Base-by-base conservation (phyloP, 2,113 vertebrate species). In the Bucco capensis region DNA sequence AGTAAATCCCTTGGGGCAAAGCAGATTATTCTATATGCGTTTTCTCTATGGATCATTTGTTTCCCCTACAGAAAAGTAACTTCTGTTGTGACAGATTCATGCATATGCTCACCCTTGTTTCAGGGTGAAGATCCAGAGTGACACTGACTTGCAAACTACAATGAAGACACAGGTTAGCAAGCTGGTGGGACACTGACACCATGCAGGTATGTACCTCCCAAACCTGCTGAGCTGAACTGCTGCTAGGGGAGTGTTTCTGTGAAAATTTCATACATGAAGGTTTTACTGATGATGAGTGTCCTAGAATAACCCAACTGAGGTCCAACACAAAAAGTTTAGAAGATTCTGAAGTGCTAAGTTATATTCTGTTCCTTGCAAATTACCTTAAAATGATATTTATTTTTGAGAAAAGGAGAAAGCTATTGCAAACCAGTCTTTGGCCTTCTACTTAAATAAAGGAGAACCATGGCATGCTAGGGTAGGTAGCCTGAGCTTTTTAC, bases 371-470 rank as follows among this genome's bases (percentile, higher is more conserved):
- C 0, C 0, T 12, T 72, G 53, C 38, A 83, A 38, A 53, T 28
- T 49, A 67, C 5, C 54, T 73, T 62, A 54, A 28, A 83, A n/a
- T n/a, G n/a, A 50, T 42, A 42, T 12, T 12, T n/a, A 88, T 54
- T 80, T 61, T 23, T 38, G n/a, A 24, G 42, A 73, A 73, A 64
- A 40, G 38, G 61, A 89, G n/a, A 57, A 60, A 72, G 11, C 11
- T 78, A 42, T 50, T 88, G 46, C 58, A 73, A 93, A 47, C 14
- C 50, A 62, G 11, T 66, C 25, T 77, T 56, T 56, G 67, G 95
- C 90, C 85, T 92, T 94, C 85, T 96, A 94, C 93, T 95, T 92
- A 95, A 93, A 92, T 95, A 93, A 94, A 94, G 85, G 94, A 95
- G 72, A 89, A 93, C 76, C 74, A 91, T 46, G 38, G 91, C 91